Evolutionary conservation across 2,888 invertebrate species (phyloP).

Genomic region (Exocentrus adspersus): DNA sequence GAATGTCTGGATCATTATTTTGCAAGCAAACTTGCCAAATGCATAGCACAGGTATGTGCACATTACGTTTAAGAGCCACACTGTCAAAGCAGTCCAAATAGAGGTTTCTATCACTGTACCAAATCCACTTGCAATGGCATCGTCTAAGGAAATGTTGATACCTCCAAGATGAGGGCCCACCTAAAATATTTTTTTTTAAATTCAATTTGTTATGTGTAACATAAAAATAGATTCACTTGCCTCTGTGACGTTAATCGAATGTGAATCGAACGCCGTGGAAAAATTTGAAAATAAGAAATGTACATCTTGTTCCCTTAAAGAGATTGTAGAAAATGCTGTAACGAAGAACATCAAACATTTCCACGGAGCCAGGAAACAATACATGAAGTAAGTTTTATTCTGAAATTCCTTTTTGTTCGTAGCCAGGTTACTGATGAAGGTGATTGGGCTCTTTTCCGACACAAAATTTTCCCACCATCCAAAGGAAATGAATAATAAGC

Average conservation of each 20-base stretch:
- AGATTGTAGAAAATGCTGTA: slow-evolving; percentile 69
- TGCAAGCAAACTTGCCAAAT: slow-evolving; percentile 84
- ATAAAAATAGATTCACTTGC: slow-evolving; percentile 58
- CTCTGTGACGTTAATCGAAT: slow-evolving; percentile 67
- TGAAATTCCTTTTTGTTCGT: slow-evolving; percentile 51
- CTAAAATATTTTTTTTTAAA: slow-evolving; percentile 58
- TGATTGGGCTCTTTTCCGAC: slow-evolving; percentile 57
- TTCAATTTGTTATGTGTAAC: too few species aligned
- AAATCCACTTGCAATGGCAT: slow-evolving; percentile 47
- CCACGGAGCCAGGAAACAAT: slow-evolving; percentile 77
- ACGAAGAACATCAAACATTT: slow-evolving; percentile 80
- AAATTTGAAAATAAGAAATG: slow-evolving; percentile 66
- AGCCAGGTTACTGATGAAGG: slow-evolving; percentile 60
- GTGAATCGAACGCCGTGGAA: slow-evolving; percentile 65
- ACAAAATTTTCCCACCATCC: slow-evolving; percentile 90
- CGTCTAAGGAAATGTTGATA: slow-evolving; percentile 52
- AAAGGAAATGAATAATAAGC: slow-evolving; percentile 73
- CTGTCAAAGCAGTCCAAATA: slow-evolving; percentile 67
- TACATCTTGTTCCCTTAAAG: slow-evolving; percentile 63
- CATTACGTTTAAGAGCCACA: slow-evolving; percentile 73
- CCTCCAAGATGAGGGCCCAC: slow-evolving; percentile 62
- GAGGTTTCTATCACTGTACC: slow-evolving; percentile 50
- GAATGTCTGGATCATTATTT: slow-evolving; percentile 88
- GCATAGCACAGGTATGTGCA: slow-evolving; percentile 75
- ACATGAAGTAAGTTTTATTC: slow-evolving; percentile 74